These are phyloP conservation scores for Fragum whitleyi DNA, from an alignment of 2,888 invertebrate species.

Conservation along the genomic window DNA sequence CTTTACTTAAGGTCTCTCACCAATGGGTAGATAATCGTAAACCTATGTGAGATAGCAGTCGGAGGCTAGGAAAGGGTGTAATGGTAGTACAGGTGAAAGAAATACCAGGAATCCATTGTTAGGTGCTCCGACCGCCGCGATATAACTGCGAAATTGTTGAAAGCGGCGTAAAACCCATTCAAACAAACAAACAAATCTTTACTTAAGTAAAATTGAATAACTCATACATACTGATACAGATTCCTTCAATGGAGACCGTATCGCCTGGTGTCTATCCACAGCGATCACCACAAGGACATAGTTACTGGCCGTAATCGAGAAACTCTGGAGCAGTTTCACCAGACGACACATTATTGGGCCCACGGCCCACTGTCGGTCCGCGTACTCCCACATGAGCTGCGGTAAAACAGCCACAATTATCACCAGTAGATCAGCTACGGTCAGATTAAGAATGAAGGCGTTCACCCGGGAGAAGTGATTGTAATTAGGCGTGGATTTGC, in stretches of 20 bases:
- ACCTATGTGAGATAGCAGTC: no score
- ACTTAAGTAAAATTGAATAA: no score
- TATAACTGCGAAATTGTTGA: no score
- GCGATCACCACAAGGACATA: conserved; percentile 84
- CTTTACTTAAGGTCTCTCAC: no score
- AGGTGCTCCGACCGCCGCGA: no score
- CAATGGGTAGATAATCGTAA: no score
- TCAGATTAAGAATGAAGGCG: conserved; percentile 83
- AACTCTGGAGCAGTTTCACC: conserved; percentile 83
- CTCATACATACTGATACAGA: conserved; percentile 79
- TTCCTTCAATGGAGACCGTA: conserved; percentile 82
- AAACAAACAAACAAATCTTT: no score
- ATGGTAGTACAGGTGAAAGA: no score
- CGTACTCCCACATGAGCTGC: conserved; percentile 83
- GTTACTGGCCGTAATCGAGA: conserved; percentile 82
- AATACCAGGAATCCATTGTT: no score
- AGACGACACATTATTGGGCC: conserved; percentile 83
- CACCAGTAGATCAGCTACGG: conserved; percentile 83
- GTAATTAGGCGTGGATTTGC: conserved; percentile 73
- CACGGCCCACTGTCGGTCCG: conserved; percentile 81
- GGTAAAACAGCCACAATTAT: conserved; percentile 80
- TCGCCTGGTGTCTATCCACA: conserved; percentile 84
- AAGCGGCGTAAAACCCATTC: no score
- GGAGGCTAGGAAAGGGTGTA: no score
- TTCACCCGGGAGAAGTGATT: conserved; percentile 82